These are phyloP conservation scores for Lepisosteus oculatus DNA, from an alignment of 2,113 vertebrate genomes.

Conservation along the genomic window DNA sequence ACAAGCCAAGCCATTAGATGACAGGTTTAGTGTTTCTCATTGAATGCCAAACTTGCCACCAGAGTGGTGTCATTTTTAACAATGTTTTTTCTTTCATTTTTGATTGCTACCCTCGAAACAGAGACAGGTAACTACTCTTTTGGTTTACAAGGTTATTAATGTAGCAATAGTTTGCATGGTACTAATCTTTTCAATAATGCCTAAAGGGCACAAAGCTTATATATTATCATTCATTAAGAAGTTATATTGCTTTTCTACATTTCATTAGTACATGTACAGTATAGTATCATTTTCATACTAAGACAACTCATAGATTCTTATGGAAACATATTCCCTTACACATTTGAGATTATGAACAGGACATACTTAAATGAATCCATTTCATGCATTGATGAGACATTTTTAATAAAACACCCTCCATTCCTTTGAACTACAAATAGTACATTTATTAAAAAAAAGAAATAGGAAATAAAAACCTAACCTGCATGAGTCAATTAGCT, in stretches of 20 bases:
- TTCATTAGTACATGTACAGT: constrained; percentile 2
- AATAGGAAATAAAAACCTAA: no score
- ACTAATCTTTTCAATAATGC: background rate
- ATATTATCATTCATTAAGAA: constrained; percentile 10
- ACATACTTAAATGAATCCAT: background rate
- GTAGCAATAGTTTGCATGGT: constrained; percentile 22
- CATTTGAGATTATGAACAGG: background rate
- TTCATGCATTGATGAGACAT: constrained; percentile 7
- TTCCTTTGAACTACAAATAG: background rate
- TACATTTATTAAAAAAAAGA: no score
- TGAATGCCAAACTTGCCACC: background rate
- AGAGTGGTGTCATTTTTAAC: constrained; percentile 20
- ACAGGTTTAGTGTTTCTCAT: no score
- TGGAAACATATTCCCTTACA: background rate
- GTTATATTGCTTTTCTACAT: constrained; percentile 4
- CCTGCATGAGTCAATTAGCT: no score
- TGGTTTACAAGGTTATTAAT: constrained; percentile 4
- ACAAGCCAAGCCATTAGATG: no score
- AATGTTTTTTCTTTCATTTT: constrained; percentile 23
- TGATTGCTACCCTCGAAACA: constrained; percentile 36
- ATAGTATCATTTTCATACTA: background rate
- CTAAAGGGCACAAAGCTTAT: background rate
- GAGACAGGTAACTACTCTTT: constrained; percentile 45
- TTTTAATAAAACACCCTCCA: background rate
- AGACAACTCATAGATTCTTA: background rate